Percentiles rank a stretch among this genome's conserved stretches.
Conservation (phyloP, 2,113 vertebrate species). For the Toxostoma redivivum region DNA sequence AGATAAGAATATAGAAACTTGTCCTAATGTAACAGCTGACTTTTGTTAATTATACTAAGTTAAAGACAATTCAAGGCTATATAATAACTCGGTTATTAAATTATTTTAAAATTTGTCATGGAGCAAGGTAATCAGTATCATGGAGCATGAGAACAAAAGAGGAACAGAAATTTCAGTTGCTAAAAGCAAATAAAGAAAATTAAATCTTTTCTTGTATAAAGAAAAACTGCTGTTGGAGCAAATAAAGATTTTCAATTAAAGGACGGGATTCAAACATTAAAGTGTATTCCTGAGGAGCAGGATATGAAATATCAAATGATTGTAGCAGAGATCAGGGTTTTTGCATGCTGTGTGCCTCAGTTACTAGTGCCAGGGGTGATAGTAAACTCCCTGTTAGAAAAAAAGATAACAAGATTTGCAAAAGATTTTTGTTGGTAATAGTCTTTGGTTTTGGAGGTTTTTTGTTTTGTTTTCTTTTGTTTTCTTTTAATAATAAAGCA, state of each 20-base stretch:
- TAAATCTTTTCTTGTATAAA: not conserved
- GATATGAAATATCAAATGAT: not conserved
- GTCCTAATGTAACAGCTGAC: not conserved
- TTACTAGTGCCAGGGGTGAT: not conserved
- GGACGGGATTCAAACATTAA: not conserved
- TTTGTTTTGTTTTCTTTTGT: too few relatives aligned
- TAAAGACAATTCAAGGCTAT: not conserved
- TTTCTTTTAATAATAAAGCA: not conserved
- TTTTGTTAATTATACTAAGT: not conserved
- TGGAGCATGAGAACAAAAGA: not conserved
- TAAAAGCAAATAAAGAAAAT: not conserved
- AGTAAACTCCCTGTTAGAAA: not conserved
- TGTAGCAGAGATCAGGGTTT: not conserved
- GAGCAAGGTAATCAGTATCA: not conserved
- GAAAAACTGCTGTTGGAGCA: not conserved
- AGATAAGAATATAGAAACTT: not conserved
- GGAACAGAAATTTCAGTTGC: not conserved
- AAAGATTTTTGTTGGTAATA: not conserved
- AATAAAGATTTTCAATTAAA: slow-evolving; percentile 1
- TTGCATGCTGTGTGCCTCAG: not conserved
- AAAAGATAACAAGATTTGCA: not conserved
- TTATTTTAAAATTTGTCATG: not conserved
- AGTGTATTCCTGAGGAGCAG: not conserved
- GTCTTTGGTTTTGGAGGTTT: too few relatives aligned
- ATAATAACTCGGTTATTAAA: not conserved